Evolutionary conservation across 2,113 vertebrate genomes (phyloP).

Genomic region (Saguinus imperator): DNA sequence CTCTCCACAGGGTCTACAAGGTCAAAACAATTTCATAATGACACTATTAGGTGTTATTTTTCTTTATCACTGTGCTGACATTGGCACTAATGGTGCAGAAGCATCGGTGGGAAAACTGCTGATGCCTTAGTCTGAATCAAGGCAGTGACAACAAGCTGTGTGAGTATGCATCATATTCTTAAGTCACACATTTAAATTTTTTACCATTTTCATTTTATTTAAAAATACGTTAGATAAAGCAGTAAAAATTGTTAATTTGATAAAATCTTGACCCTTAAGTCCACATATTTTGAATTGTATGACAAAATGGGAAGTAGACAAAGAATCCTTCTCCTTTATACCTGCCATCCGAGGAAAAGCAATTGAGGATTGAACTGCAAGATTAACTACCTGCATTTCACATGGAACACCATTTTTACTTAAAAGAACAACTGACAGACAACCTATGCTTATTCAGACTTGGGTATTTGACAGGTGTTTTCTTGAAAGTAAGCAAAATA

Average conservation of each 20-base stretch:
- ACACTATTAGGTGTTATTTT: background rate
- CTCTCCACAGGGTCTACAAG: background rate
- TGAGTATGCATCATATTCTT: background rate
- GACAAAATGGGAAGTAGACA: background rate
- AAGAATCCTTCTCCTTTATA: background rate
- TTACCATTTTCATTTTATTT: background rate
- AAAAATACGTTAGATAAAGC: background rate
- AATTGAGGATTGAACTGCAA: background rate
- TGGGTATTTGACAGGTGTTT: slow-evolving; percentile 26
- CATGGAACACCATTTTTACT: slow-evolving; percentile 19
- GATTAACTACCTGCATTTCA: slow-evolving; percentile 8
- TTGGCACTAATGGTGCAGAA: background rate
- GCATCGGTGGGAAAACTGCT: background rate
- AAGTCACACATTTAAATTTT: background rate
- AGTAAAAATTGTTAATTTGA: background rate
- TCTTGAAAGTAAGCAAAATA: slow-evolving; percentile 41
- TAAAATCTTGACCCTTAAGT: background rate
- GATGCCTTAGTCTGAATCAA: background rate
- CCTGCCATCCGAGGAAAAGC: background rate
- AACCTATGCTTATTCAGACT: slow-evolving; percentile 39
- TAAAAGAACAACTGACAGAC: slow-evolving; percentile 57
- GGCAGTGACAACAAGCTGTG: background rate
- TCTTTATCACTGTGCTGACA: background rate
- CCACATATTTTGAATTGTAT: background rate
- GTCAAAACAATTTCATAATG: background rate